Evolutionary conservation across 2,113 vertebrate species (phyloP).

Genomic region (Cebidichthys violaceus): DNA sequence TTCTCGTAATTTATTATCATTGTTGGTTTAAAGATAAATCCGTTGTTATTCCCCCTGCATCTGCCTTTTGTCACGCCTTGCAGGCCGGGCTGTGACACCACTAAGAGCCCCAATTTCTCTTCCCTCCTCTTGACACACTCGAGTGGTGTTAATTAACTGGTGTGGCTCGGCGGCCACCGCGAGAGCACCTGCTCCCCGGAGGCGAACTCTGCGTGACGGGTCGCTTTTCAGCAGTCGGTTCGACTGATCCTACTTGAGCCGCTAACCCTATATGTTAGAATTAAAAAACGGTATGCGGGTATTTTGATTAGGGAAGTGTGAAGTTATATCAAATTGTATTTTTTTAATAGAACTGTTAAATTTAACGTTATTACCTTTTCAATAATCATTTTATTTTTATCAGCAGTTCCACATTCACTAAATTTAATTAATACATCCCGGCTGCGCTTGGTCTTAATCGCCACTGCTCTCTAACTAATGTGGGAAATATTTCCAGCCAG

Average conservation of each 20-base stretch:
- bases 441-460: background rate
- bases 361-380: background rate
- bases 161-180: slow-evolving; percentile 36
- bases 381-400: slow-evolving; percentile 3
- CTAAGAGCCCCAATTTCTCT: slow-evolving; percentile 51
- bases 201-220: slow-evolving; percentile 7
- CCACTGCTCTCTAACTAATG: background rate
- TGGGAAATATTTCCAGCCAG: slow-evolving; percentile 1
- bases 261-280: background rate
- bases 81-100: slow-evolving; percentile 34
- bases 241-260: slow-evolving; percentile 21
- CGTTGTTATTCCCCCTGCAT: slow-evolving; percentile 53
- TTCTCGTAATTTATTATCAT: slow-evolving; percentile 18
- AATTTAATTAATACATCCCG: slow-evolving; percentile 19
- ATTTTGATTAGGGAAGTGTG: background rate
- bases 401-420: background rate
- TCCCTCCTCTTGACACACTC: slow-evolving; percentile 64
- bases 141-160: slow-evolving; percentile 68
- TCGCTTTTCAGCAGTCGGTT: slow-evolving; percentile 38
- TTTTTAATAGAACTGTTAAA: background rate
- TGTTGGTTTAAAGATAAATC: slow-evolving; percentile 4
- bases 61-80: slow-evolving; percentile 26
- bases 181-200: slow-evolving; percentile 38
- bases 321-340: background rate
- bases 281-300: background rate